phyloP scores from a whole-genome alignment of 2,797 vertebrate genomes.

The Myioborus miniatus region DNA sequence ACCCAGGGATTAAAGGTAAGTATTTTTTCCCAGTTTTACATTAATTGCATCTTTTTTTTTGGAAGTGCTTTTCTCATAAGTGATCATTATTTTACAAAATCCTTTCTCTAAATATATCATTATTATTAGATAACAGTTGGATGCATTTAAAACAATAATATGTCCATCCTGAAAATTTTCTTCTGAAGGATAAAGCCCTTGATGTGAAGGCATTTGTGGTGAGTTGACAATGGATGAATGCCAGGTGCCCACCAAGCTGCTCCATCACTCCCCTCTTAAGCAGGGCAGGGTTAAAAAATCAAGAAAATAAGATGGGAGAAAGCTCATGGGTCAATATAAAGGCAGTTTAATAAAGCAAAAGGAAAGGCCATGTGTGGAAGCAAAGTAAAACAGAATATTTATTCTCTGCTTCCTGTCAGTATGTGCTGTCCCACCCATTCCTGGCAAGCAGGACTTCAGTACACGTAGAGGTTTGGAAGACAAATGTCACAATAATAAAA shows the following conservation, averaged over 20 bases:
- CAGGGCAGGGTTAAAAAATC: background rate
- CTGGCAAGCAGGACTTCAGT: background rate
- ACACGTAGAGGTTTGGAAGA: background rate
- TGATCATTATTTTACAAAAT: background rate
- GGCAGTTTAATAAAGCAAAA: background rate
- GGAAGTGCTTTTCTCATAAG: background rate
- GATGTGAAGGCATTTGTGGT: background rate
- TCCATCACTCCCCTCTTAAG: background rate
- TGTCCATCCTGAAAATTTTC: background rate
- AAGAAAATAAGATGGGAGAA: background rate
- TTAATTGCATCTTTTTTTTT: background rate
- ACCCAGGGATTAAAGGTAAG: slow-evolving; percentile 86
- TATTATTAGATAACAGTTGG: background rate
- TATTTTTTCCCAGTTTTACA: background rate
- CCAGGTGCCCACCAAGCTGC: background rate
- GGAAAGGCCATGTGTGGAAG: background rate
- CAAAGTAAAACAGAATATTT: background rate
- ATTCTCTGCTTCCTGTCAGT: background rate
- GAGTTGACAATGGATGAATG: background rate
- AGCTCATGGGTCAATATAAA: background rate
- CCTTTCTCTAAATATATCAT: background rate
- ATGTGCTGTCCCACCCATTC: background rate
- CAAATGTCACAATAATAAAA: background rate
- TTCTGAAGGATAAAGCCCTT: background rate
- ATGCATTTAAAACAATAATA: background rate